A percentile compares a stretch with the other conserved stretches of the same genome.
These are phyloP conservation scores for Chelon labrosus DNA, from an alignment of 2,797 vertebrate species.

Conservation along the genomic window DNA sequence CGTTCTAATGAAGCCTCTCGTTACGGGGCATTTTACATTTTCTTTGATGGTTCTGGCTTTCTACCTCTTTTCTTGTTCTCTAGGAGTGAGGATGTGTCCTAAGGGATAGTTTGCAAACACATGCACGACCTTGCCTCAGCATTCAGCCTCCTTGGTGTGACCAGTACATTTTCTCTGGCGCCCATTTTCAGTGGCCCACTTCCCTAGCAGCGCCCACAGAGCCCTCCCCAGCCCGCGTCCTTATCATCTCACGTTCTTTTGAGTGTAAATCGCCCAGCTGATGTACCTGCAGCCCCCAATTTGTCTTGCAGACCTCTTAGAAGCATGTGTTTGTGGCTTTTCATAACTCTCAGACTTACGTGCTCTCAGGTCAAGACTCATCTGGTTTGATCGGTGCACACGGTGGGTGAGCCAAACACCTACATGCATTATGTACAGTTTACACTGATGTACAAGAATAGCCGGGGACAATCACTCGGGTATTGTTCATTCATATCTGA, in stretches of 20 bases:
- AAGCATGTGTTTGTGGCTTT: slow-evolving; percentile 11
- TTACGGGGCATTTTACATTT: slow-evolving; percentile 2
- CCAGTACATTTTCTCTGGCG: neutral
- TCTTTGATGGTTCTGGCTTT: slow-evolving; percentile 1
- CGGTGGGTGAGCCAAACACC: slow-evolving; percentile 35
- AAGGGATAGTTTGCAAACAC: neutral
- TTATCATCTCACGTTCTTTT: slow-evolving; percentile 50
- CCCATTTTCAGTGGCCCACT: slow-evolving; percentile 1
- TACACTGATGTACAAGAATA: slow-evolving; percentile 18
- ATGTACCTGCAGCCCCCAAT: slow-evolving; percentile 1
- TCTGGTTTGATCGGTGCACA: slow-evolving; percentile 36
- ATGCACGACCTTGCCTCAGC: neutral
- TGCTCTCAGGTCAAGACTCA: slow-evolving; percentile 20
- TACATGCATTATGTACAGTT: slow-evolving; percentile 18
- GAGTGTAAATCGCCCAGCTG: slow-evolving; percentile 77
- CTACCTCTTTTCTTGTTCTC: neutral
- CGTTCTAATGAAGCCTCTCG: slow-evolving; percentile 1
- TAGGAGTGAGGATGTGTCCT: slow-evolving; percentile 11
- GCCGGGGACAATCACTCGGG: neutral
- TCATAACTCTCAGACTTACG: neutral
- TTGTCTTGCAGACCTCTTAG: neutral
- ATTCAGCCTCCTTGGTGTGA: neutral
- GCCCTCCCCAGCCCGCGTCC: slow-evolving; percentile 17
- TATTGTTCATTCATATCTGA: slow-evolving; percentile 35
- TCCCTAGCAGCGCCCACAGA: neutral